Conservation (phyloP, 2,888 invertebrate genomes). For the Metopia argyrocephala region DNA sequence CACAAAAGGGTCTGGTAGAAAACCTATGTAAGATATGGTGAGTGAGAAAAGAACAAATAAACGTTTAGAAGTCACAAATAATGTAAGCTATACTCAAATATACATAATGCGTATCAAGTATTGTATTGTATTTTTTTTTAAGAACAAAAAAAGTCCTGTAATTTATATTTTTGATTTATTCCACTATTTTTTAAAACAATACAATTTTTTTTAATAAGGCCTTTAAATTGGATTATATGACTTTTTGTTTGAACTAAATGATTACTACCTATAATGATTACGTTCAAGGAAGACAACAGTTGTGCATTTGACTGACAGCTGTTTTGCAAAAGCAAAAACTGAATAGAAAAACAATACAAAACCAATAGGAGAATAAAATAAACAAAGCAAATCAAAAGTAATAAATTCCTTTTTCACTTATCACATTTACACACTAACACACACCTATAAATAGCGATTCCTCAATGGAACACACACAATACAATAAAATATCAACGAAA, state of each 20-base stretch:
- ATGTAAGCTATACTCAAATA: too few species aligned
- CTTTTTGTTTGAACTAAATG: conserved; percentile 45
- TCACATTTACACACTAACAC: not conserved
- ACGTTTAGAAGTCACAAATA: too few species aligned
- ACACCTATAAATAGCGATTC: not conserved
- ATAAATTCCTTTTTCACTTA: not conserved
- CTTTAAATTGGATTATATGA: conserved; percentile 43
- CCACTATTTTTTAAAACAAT: too few species aligned
- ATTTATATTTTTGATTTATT: too few species aligned
- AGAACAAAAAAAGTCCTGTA: too few species aligned
- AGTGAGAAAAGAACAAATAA: too few species aligned
- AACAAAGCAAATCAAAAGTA: not conserved
- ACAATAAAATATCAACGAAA: not conserved
- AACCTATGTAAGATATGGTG: too few species aligned
- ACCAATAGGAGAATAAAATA: not conserved
- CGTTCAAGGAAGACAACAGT: not conserved
- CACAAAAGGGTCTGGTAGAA: too few species aligned
- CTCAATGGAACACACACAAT: not conserved
- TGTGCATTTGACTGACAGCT: too few species aligned
- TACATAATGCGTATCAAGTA: too few species aligned
- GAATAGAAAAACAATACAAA: conserved; percentile 31
- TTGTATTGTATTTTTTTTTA: too few species aligned
- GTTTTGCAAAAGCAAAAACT: conserved; percentile 35
- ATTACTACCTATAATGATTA: conserved; percentile 54
- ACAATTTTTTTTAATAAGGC: not conserved